Base-by-base conservation (phyloP, 2,888 invertebrate species). In the Cheilosia grossa region DNA sequence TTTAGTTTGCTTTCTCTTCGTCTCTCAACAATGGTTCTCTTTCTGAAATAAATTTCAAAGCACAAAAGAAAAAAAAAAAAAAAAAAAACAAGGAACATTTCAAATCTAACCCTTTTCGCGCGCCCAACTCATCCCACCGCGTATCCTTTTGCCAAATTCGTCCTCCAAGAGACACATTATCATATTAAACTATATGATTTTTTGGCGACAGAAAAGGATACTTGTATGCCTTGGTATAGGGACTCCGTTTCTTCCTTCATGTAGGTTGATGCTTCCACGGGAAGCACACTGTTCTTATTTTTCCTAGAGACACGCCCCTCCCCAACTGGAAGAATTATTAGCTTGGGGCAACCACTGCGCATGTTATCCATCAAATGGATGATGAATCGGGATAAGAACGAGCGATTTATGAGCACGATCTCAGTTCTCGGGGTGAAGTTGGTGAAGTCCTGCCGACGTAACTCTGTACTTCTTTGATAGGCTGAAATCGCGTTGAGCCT, bases 181-280 rank as follows among this genome's bases (percentile, higher is more conserved):
- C 85, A 75, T 75, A 85, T 85, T 81, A 85, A 77, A 77, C 81
- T 85, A 72, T 81, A 81, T 81, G 85, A 81, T 73, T 82, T 78
- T 82, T 61, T 67, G 85, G 59, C 67, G 85, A 75, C 81, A 85
- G 85, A 85, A 75, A 85, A 81, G 85, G 85, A 85, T 75, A 85
- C 80, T 82, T 72, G 72, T 82, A 70, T 77, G 24, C 4, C 21
- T 58, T 24, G 42, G 73, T 79, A 42, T 47, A 61, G 64, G 51
- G 37, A 56, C 40, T 17, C 33, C 10, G 51, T 58, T 80, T 44
- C 61, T 64, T 59, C 64, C 54, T 72, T 58, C 67, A 49, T 70
- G 40, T 44, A 54, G 81, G 77, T 72, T 85, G 75, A 81, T 75
- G 66, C 51, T 72, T 81, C 51, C 61, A 81, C 56, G 69, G 64